phyloP scores from a whole-genome alignment of 1,140 invertebrate genomes.

The Eufriesea mexicana region DNA sequence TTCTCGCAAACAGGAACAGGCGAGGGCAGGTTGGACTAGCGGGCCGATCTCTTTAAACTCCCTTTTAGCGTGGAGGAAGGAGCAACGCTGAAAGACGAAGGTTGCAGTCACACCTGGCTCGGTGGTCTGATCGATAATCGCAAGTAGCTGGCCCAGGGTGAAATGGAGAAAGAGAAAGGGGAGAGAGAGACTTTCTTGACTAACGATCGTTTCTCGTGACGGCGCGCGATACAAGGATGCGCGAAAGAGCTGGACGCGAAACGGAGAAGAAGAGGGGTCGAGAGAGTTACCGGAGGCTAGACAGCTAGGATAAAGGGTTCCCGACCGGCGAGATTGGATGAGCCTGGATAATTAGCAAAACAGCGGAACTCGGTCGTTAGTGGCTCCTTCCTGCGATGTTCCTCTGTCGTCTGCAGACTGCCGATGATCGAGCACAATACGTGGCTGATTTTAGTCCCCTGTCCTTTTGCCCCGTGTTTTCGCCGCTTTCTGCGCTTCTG shows the following conservation, averaged over 20 bases:
- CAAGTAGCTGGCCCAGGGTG: conserved; percentile 31
- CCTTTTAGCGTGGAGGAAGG: background rate
- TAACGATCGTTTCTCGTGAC: conserved; percentile 71
- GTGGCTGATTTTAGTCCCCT: background rate
- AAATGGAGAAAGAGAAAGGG: background rate
- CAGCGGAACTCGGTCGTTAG: conserved; percentile 72
- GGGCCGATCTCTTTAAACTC: conserved; percentile 13
- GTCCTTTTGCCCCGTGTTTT: background rate
- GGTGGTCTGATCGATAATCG: conserved; percentile 58
- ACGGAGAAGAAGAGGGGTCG: background rate
- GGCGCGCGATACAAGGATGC: conserved; percentile 55
- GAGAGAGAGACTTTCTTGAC: conserved; percentile 57
- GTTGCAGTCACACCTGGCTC: conserved; percentile 58
- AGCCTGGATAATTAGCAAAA: conserved; percentile 75
- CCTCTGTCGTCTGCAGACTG: conserved; percentile 57
- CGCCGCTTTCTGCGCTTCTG: background rate
- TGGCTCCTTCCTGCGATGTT: conserved; percentile 62
- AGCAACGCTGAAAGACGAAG: conserved; percentile 15
- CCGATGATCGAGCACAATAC: conserved; percentile 51
- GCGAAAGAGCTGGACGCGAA: conserved; percentile 51
- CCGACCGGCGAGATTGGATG: conserved; percentile 49
- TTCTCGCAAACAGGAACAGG: conserved; percentile 36
- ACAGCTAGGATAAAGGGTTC: conserved; percentile 36
- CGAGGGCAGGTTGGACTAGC: background rate
- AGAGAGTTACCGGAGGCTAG: conserved; percentile 27